Base-by-base conservation (phyloP, 2,888 invertebrate species). In the Mythimna loreyi region DNA sequence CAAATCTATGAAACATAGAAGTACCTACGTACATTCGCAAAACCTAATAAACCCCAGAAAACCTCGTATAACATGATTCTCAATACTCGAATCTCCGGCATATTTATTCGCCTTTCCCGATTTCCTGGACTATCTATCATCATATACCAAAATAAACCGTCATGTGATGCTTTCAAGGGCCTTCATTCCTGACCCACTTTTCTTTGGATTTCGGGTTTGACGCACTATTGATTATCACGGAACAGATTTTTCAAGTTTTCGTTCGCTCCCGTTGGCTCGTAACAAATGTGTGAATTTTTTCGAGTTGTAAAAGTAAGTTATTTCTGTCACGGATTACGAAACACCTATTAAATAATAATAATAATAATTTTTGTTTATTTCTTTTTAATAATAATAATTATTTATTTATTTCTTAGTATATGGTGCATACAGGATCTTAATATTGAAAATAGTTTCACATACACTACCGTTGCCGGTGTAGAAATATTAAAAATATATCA, bases 181-280 rank as follows among this genome's bases (percentile, higher is more conserved):
- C 25, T 68, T 60, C 59, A 57, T 33, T 70, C 50, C 57, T 85
- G 85, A 86, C 86, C 86, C 78, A 85, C 67, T 85, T 87, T 79
- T 58, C 78, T 80, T 66, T 72, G 75, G 64, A 33, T 55, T 55
- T 55, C 33, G 55, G 67, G 67, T 80, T 79, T 84, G 60, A 68
- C 60, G 59, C 59, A 50, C 64, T 69, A 69, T 78, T 75, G 80
- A 80, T 78, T 75, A 56, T 57, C 25, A 45, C 53, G 56, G 33
- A 43, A 62, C 28, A 57, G 64, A 59, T 40, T 56, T 62, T 56
- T 23, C 33, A 57, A 40, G 40, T 40, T 16, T 16, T 40, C 16
- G 40, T 16, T 40, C 16, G 40, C 40, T 40, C 40, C 5, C 40
- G 16, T 40, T 40, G 40, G 5, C 1, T 40, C 40, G 6, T 19